These are phyloP conservation scores for Tetramorium simillimum DNA, from an alignment of 1,140 invertebrate genomes.

Conservation along the genomic window DNA sequence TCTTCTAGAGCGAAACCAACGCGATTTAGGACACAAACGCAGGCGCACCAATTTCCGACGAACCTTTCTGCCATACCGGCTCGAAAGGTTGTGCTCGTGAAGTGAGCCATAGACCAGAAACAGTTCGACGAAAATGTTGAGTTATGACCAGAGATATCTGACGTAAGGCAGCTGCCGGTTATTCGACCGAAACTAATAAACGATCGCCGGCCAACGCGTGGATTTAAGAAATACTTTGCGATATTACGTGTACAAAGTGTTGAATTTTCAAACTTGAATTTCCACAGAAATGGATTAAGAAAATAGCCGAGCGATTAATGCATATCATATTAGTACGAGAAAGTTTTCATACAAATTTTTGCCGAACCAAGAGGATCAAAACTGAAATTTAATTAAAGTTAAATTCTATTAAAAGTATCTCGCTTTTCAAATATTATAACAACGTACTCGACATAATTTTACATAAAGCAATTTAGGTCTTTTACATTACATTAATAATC, in stretches of 20 bases:
- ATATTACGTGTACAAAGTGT: conserved; percentile 4
- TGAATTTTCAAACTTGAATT: background rate
- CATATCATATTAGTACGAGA: background rate
- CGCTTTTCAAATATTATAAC: background rate
- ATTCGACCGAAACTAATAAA: conserved; percentile 49
- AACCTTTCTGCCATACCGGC: conserved; percentile 57
- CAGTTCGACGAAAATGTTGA: conserved; percentile 45
- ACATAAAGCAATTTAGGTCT: background rate
- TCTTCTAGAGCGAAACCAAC: background rate
- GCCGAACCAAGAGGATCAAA: background rate
- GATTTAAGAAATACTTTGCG: conserved; percentile 18
- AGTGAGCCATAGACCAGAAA: conserved; percentile 43
- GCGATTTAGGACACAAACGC: background rate
- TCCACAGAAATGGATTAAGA: background rate
- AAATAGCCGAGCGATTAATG: background rate
- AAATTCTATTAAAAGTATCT: background rate
- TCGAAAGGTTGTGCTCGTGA: conserved; percentile 65
- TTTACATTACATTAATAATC: conserved; percentile 2
- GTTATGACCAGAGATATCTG: conserved; percentile 59
- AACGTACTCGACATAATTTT: background rate
- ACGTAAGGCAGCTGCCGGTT: conserved; percentile 57
- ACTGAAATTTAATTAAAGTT: background rate
- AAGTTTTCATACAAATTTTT: conserved; percentile 4
- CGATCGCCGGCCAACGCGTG: conserved; percentile 5
- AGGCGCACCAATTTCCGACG: conserved; percentile 23